Evolutionary conservation across 2,888 invertebrate species (phyloP).

Genomic region (Ganaspis brasiliensis): DNA sequence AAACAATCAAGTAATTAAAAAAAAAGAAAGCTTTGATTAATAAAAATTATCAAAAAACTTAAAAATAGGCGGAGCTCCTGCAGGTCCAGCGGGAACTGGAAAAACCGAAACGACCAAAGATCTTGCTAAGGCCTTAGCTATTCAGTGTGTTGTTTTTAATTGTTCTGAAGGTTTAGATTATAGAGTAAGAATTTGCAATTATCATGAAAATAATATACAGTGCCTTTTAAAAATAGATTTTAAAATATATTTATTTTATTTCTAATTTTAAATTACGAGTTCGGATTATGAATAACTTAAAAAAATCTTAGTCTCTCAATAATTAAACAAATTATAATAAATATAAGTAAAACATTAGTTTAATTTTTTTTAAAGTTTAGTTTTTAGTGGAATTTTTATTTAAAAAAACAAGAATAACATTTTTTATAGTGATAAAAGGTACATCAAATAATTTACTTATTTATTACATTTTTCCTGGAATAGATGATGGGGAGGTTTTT

Average conservation of each 20-base stretch:
- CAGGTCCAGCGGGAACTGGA: constrained; percentile 94
- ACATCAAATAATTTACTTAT: background rate
- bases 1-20: too few relatives aligned
- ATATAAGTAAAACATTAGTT: too few relatives aligned
- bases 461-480: background rate
- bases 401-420: background rate
- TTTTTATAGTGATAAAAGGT: background rate
- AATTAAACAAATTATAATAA: too few relatives aligned
- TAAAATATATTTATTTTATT: too few relatives aligned
- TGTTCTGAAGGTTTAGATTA: constrained; percentile 90
- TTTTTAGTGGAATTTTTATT: too few relatives aligned
- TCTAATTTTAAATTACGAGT: too few relatives aligned
- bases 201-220: too few relatives aligned
- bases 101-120: constrained; percentile 97
- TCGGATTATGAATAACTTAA: too few relatives aligned
- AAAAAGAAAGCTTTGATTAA: background rate
- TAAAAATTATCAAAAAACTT: background rate
- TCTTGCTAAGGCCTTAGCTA: constrained; percentile 92
- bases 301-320: too few relatives aligned
- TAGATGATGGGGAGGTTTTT: constrained; percentile 96
- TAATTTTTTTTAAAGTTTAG: too few relatives aligned
- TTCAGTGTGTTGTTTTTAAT: constrained; percentile 95
- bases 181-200: constrained; percentile 75
- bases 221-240: constrained; percentile 2
- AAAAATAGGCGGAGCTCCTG: constrained; percentile 90